Percentiles rank a stretch among this genome's conserved stretches.
phyloP scores from a whole-genome alignment of 2,113 vertebrate species.

The Silurus glanis region DNA sequence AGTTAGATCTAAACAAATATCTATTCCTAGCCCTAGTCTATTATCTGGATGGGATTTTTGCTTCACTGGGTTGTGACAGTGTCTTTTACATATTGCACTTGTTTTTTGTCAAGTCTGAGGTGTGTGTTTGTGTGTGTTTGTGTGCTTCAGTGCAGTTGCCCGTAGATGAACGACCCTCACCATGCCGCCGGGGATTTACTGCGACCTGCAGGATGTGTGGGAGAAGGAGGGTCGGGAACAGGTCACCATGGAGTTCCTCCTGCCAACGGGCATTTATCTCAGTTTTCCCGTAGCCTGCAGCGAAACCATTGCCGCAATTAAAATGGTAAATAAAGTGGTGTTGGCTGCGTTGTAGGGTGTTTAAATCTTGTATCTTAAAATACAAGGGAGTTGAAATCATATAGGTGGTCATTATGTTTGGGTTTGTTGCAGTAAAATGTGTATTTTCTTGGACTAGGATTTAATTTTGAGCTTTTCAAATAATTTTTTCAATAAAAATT shows the following conservation, averaged over 20 bases:
- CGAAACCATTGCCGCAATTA: constrained; percentile 88
- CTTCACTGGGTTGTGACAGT: constrained; percentile 24
- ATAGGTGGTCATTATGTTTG: neutral
- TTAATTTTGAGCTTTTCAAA: neutral
- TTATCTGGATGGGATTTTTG: neutral
- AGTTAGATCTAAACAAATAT: neutral
- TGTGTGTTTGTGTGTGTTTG: neutral
- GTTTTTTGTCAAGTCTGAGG: constrained; percentile 23
- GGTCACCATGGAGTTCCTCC: constrained; percentile 89
- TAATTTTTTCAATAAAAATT: neutral
- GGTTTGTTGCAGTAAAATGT: neutral
- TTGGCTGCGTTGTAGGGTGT: neutral
- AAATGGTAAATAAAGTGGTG: constrained; percentile 76
- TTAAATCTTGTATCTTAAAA: neutral
- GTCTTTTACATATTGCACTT: constrained; percentile 33
- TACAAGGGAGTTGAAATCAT: neutral
- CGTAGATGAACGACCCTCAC: constrained; percentile 77
- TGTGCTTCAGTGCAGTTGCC: constrained; percentile 66
- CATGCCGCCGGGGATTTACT: constrained; percentile 94
- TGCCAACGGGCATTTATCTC: constrained; percentile 93
- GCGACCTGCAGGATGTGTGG: constrained; percentile 91
- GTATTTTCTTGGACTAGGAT: neutral
- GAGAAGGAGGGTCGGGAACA: constrained; percentile 83
- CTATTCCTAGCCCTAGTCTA: neutral
- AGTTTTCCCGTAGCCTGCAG: constrained; percentile 85